Base-by-base conservation (phyloP, 1,140 invertebrate species). In the Zaprionus camerounensis region DNA sequence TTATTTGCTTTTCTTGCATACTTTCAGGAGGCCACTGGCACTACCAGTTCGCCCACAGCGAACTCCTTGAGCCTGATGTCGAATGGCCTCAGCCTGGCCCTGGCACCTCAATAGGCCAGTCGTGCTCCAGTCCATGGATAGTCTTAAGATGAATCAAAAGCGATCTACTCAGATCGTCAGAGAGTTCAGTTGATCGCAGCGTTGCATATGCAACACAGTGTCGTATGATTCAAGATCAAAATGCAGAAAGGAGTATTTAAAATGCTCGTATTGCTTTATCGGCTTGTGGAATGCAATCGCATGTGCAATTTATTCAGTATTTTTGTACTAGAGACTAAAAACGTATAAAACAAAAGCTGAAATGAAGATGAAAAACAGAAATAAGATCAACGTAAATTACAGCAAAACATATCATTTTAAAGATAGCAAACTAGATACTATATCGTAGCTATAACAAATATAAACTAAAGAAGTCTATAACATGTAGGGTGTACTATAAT, bases 251-350 rank as follows among this genome's bases (percentile, higher is more conserved):
- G 24, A 71, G 61, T 75, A 80, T 78, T 80, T 1, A 56, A 63
- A 76, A 70, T 63, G 57, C 58, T 67, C 15, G 31, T 26, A 56
- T 55, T 59, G 77, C 80, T 74, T 69, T 24, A 13, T 69, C 69
- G 71, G 65, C 67, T 73, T 66, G 51, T 41, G 31, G 7, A 69
- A 51, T 51, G 65, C 41, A 62, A 51, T 67, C 55, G 49, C 65
- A 83, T 83, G 84, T 81, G 84, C 81, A 81, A 87, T 90, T 86
- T 88, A 80, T 87, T 87, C 84, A 87, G 84, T 87, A 87, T 87
- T 87, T 87, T 88, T 87, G 51, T 87, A 87, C 82, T 82, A 88
- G 84, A 87, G 84, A 88, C 78, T 87, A 38, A 53, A 70, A 62
- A 22, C 68, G 76, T 41, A 15, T 41, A 41, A 41, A 64, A 46